These are phyloP conservation scores for Glyptemys insculpta DNA, from an alignment of 2,797 vertebrate genomes.

Conservation along the genomic window DNA sequence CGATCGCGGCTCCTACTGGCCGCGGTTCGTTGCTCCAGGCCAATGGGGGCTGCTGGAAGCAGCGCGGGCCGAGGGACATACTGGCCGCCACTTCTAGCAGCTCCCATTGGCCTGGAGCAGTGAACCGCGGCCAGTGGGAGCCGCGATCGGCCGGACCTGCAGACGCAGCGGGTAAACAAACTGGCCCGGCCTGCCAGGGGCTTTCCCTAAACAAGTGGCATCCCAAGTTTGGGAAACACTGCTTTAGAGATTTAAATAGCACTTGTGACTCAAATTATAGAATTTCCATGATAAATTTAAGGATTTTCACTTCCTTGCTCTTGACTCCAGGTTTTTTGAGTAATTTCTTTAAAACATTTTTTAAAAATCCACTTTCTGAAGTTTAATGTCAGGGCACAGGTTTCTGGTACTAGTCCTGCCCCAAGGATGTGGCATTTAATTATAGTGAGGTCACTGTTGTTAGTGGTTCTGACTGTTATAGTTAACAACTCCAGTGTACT, in stretches of 20 bases:
- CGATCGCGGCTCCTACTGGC: no score
- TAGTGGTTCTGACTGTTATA: background rate
- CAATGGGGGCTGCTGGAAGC: no score
- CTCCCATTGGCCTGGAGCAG: no score
- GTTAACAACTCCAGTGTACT: background rate
- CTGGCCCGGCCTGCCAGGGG: no score
- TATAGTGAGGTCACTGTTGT: background rate
- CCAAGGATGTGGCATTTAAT: background rate
- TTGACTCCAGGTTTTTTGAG: background rate
- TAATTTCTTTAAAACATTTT: background rate
- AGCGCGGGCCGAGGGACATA: no score
- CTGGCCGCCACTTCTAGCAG: no score
- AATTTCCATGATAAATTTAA: background rate
- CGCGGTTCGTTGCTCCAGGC: no score
- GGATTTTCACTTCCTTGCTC: accelerated
- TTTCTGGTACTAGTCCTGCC: background rate
- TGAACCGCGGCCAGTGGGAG: no score
- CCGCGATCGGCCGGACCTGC: no score
- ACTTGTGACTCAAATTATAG: background rate
- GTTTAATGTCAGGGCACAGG: background rate
- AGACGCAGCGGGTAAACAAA: no score
- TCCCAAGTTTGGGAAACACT: no score
- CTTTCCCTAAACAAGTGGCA: no score
- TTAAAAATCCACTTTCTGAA: background rate
- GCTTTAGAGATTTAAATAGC: background rate